Evolutionary conservation across 2,888 invertebrate genomes (phyloP).

Genomic region (Siphlonurus alternatus): DNA sequence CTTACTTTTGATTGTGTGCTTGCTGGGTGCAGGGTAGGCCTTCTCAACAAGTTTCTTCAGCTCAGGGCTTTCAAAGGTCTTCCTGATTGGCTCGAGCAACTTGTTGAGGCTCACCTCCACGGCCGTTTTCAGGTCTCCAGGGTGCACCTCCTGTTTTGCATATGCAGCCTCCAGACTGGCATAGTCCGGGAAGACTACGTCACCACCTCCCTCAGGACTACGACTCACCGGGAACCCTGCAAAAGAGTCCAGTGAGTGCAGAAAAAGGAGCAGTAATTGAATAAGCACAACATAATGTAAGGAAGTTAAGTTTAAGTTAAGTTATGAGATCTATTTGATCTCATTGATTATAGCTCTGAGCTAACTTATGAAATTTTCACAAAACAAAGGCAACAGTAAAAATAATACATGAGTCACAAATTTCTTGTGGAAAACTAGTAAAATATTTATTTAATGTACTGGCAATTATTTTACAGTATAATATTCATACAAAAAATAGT

Average conservation of each 20-base stretch:
- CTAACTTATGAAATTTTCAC: too few relatives aligned
- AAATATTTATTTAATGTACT: too few relatives aligned
- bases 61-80: constrained; percentile 62
- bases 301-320: background rate
- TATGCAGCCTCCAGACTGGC: constrained; percentile 67
- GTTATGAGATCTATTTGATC: background rate
- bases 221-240: constrained; percentile 50
- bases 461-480: too few relatives aligned
- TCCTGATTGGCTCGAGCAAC: constrained; percentile 74
- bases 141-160: constrained; percentile 69
- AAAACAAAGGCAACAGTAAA: too few relatives aligned
- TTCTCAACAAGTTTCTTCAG: constrained; percentile 58
- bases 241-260: too few relatives aligned
- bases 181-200: constrained; percentile 50
- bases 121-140: constrained; percentile 79
- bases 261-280: constrained; percentile 13
- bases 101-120: constrained; percentile 73
- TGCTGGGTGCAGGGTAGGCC: constrained; percentile 68
- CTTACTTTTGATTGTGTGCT: too few relatives aligned
- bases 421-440: too few relatives aligned
- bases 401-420: too few relatives aligned
- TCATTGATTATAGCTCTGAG: too few relatives aligned
- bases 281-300: background rate
- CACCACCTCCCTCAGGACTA: constrained; percentile 60
- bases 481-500: too few relatives aligned